Base-by-base conservation (phyloP, 2,797 vertebrate genomes). In the Alfaro cultratus region DNA sequence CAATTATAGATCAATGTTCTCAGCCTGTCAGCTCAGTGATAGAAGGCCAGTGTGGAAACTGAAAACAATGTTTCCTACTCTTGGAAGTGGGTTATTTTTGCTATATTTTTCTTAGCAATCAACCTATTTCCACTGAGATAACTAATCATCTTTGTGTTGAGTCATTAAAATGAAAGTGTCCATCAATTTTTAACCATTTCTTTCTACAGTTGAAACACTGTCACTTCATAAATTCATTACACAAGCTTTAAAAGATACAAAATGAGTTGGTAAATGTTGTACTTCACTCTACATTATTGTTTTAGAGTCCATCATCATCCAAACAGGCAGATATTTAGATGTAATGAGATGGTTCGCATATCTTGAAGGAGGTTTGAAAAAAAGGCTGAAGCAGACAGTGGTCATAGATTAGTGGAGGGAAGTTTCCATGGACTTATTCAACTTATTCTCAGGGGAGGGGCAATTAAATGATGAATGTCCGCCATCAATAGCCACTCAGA, bases 81-180 rank as follows among this genome's bases (percentile, higher is more conserved):
- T 51, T 57, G 36, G 21, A 43, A 41, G 41, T 43, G 3, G 3
- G 12, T 53, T 74, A 13, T 74, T 74, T 53, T 26, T 55, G 34
- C 46, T 23, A 72, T 10, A 73, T 12, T 13, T 78, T 73, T 80
- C 7, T 83, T 78, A 8, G 46, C n/a, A 49, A 78, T 72, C 16
- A 80, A 51, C 29, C 8, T 18, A 26, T 73, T 75, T 55, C 34
- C 15, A 51, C 36, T 36, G 76, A 67, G 75, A 57, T 34, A 31
- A 36, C 36, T 74, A n/a, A 36, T 41, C 0, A 26, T 29, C 62
- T 73, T 73, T 45, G 26, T 43, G 18, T 41, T 5, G 9, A 60
- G 39, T 79, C n/a, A 74, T 82, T 79, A 72, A 8, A 77, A 70
- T 76, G n/a, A 81, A 86, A 68, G 23, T 4, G 45, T 31, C 34